Base-by-base conservation (phyloP, 2,113 vertebrate species). In the Calidris pygmaea region DNA sequence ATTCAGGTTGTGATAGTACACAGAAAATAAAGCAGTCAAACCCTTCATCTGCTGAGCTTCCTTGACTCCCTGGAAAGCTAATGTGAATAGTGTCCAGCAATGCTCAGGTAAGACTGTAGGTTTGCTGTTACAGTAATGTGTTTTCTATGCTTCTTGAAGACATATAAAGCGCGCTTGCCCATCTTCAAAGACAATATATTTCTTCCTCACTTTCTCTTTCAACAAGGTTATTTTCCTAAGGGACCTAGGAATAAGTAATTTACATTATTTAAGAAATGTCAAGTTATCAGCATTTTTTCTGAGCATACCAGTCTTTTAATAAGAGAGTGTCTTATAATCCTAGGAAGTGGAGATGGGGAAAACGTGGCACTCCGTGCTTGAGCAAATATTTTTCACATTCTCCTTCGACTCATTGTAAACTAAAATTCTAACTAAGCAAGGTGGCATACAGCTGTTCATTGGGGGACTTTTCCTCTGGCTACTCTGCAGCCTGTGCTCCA, bases 201-300 rank as follows among this genome's bases (percentile, higher is more conserved):
- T 20, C 82, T 88, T 86, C 76, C 60, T 67, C 19, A 8, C 47
- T 60, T 91, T 87, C 22, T 66, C 16, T 83, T 95, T 68, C 79
- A 84, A 74, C 41, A 48, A 71, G 24, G 47, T 77, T 84, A 7
- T 93, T 93, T 92, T 93, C 85, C 72, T 86, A 35, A 88, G 93
- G 52, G 90, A 90, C 23, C 4, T 47, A 18, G 14, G 41, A 53
- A 95, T 89, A 74, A 88, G 53, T 34, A 1, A 88, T 88, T 76
- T 79, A 26, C 70, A 76, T 95, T 95, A 94, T 91, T 96, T 88
- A 91, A 94, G 82, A 78, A 86, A 95, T 24, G 32, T 30, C 4
- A 48, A 1, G 3, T 62, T 91, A 89, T 30, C 55, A 50, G 43
- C 0, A 1, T 86, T 86, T 93, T 96, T 63, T 22, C 68, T 35